These are phyloP conservation scores for Mesoligia furuncula DNA, from an alignment of 2,888 invertebrate genomes.

Conservation along the genomic window DNA sequence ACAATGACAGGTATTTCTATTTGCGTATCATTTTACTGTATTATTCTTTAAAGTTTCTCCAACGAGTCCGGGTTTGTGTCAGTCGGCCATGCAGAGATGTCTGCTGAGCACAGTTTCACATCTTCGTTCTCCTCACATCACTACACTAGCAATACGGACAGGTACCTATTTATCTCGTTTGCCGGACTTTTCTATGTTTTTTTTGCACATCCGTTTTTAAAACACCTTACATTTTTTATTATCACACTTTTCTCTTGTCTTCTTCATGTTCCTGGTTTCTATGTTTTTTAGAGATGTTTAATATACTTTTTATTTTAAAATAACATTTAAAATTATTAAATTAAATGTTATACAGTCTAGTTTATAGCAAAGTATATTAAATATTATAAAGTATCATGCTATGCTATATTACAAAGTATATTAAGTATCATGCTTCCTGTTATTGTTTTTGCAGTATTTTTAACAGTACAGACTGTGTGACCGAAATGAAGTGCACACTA, in stretches of 20 bases:
- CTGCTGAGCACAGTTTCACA: constrained; percentile 86
- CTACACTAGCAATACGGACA: constrained; percentile 87
- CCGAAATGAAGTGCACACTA: constrained; percentile 86
- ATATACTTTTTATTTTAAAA: constrained; percentile 55
- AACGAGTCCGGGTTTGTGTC: constrained; percentile 90
- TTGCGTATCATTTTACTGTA: constrained; percentile 21
- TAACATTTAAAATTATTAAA: constrained; percentile 20
- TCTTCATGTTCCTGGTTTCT: constrained; percentile 58
- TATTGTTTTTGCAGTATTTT: constrained; percentile 90
- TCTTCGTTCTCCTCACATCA: constrained; percentile 86
- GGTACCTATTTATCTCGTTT: constrained; percentile 72
- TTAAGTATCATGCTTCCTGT: constrained; percentile 80
- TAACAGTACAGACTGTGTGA: constrained; percentile 89
- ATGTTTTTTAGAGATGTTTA: constrained; percentile 51
- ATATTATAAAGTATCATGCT: constrained; percentile 76
- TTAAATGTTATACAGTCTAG: constrained; percentile 33
- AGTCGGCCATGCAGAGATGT: constrained; percentile 87
- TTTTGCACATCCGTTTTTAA: constrained; percentile 58
- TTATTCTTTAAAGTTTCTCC: constrained; percentile 82
- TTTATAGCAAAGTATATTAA: constrained; percentile 60
- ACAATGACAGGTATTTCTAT: constrained; percentile 1
- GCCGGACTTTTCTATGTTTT: constrained; percentile 38
- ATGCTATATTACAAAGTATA: no score
- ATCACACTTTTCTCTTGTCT: constrained; percentile 45
- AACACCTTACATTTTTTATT: constrained; percentile 49